Conservation (phyloP, 2,797 vertebrate genomes). For the Pelodytes ibericus region DNA sequence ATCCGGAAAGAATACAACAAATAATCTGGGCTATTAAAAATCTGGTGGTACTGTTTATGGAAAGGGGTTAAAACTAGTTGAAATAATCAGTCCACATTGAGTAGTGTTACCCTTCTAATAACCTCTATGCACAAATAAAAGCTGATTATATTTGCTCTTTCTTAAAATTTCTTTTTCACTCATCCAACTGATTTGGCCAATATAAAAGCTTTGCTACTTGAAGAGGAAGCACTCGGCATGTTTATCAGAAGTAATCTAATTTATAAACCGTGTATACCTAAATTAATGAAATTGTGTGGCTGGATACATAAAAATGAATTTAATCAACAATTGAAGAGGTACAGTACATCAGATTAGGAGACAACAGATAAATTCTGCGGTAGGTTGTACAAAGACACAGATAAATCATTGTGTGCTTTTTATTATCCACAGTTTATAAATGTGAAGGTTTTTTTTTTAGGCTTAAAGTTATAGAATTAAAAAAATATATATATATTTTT, state of each 20-base stretch:
- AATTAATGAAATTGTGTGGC: slow-evolving; percentile 40
- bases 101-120: no score
- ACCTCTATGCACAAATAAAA: no score
- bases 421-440: no score
- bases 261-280: slow-evolving; percentile 21
- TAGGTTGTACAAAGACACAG: neutral
- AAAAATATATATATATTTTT: no score
- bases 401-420: neutral
- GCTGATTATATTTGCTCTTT: neutral
- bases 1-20: no score
- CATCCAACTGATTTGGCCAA: slow-evolving; percentile 1
- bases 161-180: neutral
- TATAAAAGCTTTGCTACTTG: slow-evolving; percentile 7
- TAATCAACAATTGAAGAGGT: slow-evolving; percentile 33
- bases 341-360: slow-evolving; percentile 26
- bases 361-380: slow-evolving; percentile 24
- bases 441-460: no score
- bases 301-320: slow-evolving; percentile 38
- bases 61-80: no score
- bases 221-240: slow-evolving; percentile 19
- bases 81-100: no score
- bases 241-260: slow-evolving; percentile 32
- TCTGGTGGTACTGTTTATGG: no score
- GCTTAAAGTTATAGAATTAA: no score
- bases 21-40: no score